Base-by-base conservation (phyloP, 2,888 invertebrate species). In the Mesorhabditis spiculigera region DNA sequence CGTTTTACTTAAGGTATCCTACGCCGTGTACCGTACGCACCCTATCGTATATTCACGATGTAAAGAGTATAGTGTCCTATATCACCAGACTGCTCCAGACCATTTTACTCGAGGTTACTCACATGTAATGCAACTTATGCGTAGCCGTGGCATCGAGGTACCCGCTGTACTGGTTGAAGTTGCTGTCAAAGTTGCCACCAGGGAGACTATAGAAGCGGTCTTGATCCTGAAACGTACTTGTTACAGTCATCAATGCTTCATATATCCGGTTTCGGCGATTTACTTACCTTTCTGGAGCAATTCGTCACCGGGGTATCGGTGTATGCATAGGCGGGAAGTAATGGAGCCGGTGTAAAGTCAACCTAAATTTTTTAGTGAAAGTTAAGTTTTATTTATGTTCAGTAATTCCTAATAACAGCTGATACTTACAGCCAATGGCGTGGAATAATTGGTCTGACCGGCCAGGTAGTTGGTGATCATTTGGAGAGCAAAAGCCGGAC, bases 401-500 rank as follows among this genome's bases (percentile, higher is more conserved):
- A 28, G 28, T 28, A 28, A 50, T 65, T 5, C 44, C 43, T 16
- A 43, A 67, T 61, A 58, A n/a, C 45, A 45, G 16, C 8, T 41
- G 13, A 16, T 10, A 0, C 58, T 58, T n/a, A 76, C 75, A 13
- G 67, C 61, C 41, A 71, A 69, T 10, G 78, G 73, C 4, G 66
- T 73, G 67, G 75, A 77, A 70, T 81, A 82, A 67, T 81, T 73
- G 6, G 68, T 42, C 8, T 69, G 71, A 61, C 73, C 72, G 45
- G n/a, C 65, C 62, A 82, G 58, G 66, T 82, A 82, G 65, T 82
- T 82, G 65, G 63, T 68, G n/a, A 82, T 67, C 78, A 82, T 76
- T 70, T 82, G 82, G 5, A 82, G 73, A 13, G 81, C 78, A 63
- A 76, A 78, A 3, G 77, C 80, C 4, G 82, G 82, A 5, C 82